phyloP scores from a whole-genome alignment of 1,140 invertebrate genomes.

The Glossosoma conforme region DNA sequence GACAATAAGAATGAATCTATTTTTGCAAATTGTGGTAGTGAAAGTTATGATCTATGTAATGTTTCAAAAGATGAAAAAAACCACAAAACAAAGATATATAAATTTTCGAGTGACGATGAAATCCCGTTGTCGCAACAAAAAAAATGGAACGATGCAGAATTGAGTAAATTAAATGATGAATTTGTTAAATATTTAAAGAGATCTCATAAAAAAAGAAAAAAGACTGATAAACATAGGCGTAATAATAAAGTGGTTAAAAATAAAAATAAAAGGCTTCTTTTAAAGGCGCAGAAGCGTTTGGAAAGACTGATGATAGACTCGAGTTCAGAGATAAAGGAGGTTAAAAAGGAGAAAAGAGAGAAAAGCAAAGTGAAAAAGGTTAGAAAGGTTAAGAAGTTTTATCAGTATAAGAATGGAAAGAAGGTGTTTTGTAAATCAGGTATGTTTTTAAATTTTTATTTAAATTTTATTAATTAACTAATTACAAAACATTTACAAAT shows the following conservation, averaged over 20 bases:
- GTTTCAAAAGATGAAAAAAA: neutral
- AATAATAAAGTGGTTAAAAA: too few species aligned
- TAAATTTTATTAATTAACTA: neutral
- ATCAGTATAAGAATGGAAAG: conserved; percentile 23
- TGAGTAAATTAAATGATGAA: neutral
- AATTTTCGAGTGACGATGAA: conserved; percentile 23
- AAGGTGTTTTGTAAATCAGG: conserved; percentile 23
- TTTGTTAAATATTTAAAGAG: neutral
- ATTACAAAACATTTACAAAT: neutral
- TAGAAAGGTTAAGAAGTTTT: conserved; percentile 7
- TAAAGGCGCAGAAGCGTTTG: too few species aligned
- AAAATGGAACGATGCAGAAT: too few species aligned
- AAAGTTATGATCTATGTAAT: too few species aligned
- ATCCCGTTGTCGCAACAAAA: conserved; percentile 17
- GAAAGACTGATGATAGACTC: too few species aligned
- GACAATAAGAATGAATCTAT: too few species aligned
- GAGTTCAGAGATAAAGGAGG: too few species aligned
- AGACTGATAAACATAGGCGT: too few species aligned
- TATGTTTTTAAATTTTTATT: conserved; percentile 11
- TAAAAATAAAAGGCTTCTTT: too few species aligned
- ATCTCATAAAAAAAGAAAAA: too few species aligned
- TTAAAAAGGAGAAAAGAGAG: conserved; percentile 6
- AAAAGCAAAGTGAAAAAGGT: conserved; percentile 2
- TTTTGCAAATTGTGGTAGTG: too few species aligned
- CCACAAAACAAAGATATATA: neutral